Evolutionary conservation across 2,113 vertebrate species (phyloP).

Genomic region (Gadus chalcogrammus): DNA sequence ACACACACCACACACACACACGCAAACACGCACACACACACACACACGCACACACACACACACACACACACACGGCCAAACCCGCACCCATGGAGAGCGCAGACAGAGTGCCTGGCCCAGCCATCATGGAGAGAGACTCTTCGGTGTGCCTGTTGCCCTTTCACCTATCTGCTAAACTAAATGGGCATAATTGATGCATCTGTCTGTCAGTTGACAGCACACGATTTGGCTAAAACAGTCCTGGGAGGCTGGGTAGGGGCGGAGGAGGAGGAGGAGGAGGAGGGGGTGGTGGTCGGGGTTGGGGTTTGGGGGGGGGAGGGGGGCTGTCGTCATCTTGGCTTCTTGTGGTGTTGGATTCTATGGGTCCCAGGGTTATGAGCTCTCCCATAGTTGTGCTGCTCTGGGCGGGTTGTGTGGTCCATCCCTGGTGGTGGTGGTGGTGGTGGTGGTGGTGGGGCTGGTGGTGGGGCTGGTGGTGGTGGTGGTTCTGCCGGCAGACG

Average conservation of each 20-base stretch:
- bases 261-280: constrained; percentile 18
- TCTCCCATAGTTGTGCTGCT: constrained; percentile 61
- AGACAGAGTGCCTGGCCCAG: constrained; percentile 59
- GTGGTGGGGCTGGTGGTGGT: too few species aligned
- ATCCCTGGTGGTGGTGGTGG: not conserved
- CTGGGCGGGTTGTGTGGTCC: constrained; percentile 33
- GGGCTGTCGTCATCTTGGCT: not conserved
- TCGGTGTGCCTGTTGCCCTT: constrained; percentile 79
- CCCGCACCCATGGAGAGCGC: not conserved
- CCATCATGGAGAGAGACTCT: constrained; percentile 75
- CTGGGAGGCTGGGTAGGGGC: constrained; percentile 2
- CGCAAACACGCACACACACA: constrained; percentile 6
- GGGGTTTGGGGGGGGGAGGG: constrained; percentile 51
- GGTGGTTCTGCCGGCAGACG: not conserved
- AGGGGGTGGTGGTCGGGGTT: constrained; percentile 9
- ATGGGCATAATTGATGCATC: constrained; percentile 88
- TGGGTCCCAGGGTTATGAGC: not conserved
- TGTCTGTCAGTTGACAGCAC: constrained; percentile 87
- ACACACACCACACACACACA: constrained; percentile 10
- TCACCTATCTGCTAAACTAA: constrained; percentile 82
- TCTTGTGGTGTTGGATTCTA: not conserved
- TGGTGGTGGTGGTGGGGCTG: too few species aligned
- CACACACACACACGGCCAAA: constrained; percentile 15
- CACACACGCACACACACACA: not conserved
- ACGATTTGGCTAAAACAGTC: constrained; percentile 81